Base-by-base conservation (phyloP, 2,888 invertebrate species). In the Endotricha flammealis region DNA sequence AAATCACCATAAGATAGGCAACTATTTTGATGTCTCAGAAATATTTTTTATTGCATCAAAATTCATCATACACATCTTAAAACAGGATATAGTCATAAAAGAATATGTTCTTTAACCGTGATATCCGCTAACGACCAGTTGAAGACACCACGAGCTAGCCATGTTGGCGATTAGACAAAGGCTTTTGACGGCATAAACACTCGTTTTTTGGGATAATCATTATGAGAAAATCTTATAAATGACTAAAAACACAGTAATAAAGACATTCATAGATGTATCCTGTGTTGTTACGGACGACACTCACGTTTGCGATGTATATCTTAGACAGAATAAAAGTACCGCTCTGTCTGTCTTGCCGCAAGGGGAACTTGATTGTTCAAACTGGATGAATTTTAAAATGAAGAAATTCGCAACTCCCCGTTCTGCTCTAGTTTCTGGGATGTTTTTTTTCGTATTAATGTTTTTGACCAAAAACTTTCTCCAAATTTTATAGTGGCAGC, bases 191-290 rank as follows among this genome's bases (percentile, higher is more conserved):
- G 79, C 75, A 64, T 65, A 72, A 63, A 70, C 77, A 75, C 82
- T 86, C 83, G 81, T 83, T 86, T 85, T 79, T 68, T 6, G 80
- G 59, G 78, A 76, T 80, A 86, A 86, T 86, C 86, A 85, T 85
- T 85, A 86, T 86, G 86, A 86, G 86, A 86, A 86, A 86, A 86
- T 86, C 86, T 86, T 71, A 72, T 65, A 81, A 85, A 86, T 82
- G 82, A 85, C 85, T 76, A 73, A 82, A 78, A 79, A 63, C 69
- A 77, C 69, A 72, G 83, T 82, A 85, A 86, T 85, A 86, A 85
- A 86, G 85, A 83, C 80, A 76, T 77, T 85, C 83, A 82, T 86
- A 85, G 86, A 83, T 83, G 77, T 80, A 75, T 78, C 74, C 72
- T 56, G 68, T 73, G 78, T 72, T 75, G 74, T 86, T 85, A 77